Evolutionary conservation across 1,140 invertebrate genomes (phyloP), one percentile per base, ranked within the genome.

Genomic region (Diprion similis): DNA sequence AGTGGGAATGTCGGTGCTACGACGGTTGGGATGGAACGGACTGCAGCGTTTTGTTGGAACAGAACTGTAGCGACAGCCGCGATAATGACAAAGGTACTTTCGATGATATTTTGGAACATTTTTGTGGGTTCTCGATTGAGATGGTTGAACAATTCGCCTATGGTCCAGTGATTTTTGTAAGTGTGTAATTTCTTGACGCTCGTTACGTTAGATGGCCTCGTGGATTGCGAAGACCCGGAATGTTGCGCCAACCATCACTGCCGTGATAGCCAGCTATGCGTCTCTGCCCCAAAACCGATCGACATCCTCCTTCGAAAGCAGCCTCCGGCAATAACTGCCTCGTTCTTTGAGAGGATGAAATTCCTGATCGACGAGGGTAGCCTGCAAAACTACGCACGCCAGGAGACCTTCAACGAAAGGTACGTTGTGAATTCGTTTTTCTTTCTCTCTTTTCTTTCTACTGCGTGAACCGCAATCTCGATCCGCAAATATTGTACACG

Each of bases 341-440:
- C 97, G 0, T 99, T 99, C 90, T 99, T 98, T 85, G 97, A 99
- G 85, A 93, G 97, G 82, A 98, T 99, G 95, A 96, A 97, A 83
- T 99, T 99, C 89, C 90, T 99, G 64, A 98, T 99, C 77, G 97
- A 99, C 88, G 97, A 98, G 86, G 96, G 97, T 83, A 98, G 97
- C 87, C 92, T 99, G 17, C 98, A 99, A 88, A 97, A 96, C 85
- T 99, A 99, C 86, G 97, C 97, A 17, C 93, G 96, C 76, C 92
- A 95, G 80, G 95, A 97, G 81, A 95, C 95, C 8, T 99, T 99
- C 89, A 98, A 99, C 89, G 96, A 98, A 90, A 99, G 96, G 98
- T 99, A 92, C 91, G 93, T 89, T 76, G 85, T 72, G 37, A 66
- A 59, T 59, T 59, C 51, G 51, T 59, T 48, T 47, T 17, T 69